phyloP scores from a whole-genome alignment of 2,888 invertebrate genomes.

The Cataglyphis livida region DNA sequence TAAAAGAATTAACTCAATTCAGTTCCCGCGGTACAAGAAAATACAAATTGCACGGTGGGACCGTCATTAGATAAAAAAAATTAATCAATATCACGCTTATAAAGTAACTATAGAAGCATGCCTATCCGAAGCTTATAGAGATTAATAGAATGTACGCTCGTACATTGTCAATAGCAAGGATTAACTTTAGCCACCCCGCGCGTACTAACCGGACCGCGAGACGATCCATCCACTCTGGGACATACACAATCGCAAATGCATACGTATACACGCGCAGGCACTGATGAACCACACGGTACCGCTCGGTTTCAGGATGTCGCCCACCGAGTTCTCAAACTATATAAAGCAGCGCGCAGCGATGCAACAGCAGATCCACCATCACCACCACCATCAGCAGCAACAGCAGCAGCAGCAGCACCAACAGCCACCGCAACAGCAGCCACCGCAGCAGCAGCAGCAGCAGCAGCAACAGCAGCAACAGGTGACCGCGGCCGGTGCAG shows the following conservation, averaged over 20 bases:
- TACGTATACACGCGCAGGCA: neutral
- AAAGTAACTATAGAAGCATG: conserved; percentile 29
- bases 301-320: conserved; percentile 92
- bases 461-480: conserved; percentile 85
- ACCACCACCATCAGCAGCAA: conserved; percentile 86
- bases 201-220: conserved; percentile 25
- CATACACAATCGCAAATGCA: conserved; percentile 4
- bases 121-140: conserved; percentile 8
- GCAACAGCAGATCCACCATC: conserved; percentile 90
- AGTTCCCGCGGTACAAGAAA: conserved; percentile 40
- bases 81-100: neutral
- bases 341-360: conserved; percentile 97
- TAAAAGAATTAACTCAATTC: conserved; percentile 14
- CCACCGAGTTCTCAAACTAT: conserved; percentile 98
- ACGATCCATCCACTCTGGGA: conserved; percentile 12
- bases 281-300: conserved; percentile 42
- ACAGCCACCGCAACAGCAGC: conserved; percentile 86
- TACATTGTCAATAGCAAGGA: neutral
- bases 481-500: conserved; percentile 80
- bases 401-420: conserved; percentile 86
- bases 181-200: neutral
- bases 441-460: conserved; percentile 84
- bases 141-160: neutral
- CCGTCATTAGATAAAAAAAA: conserved; percentile 14
- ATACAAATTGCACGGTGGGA: conserved; percentile 42